Conservation (phyloP, 2,888 invertebrate genomes). For the Monochamus alternatus region DNA sequence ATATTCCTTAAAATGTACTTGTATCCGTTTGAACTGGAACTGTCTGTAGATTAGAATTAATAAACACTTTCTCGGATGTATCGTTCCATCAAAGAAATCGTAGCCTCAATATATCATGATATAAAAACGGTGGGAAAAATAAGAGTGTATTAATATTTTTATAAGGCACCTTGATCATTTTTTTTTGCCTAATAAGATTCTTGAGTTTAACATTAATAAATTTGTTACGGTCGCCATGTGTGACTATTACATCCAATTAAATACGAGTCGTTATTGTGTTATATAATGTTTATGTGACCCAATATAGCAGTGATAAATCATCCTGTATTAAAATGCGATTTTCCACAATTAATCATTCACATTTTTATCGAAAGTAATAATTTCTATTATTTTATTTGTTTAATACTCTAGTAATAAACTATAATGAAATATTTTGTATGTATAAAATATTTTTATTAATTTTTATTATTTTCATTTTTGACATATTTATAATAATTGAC, state of each 20-base stretch:
- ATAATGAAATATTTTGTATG: too few relatives aligned
- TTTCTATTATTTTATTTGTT: too few relatives aligned
- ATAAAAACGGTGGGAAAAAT: background rate
- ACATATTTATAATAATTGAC: too few relatives aligned
- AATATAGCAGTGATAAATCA: background rate
- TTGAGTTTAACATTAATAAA: background rate
- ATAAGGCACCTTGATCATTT: background rate
- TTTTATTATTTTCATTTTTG: too few relatives aligned
- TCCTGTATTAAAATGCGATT: background rate
- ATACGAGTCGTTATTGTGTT: background rate
- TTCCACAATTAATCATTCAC: background rate
- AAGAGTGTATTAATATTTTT: background rate
- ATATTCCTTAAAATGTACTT: too few relatives aligned
- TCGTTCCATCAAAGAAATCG: background rate
- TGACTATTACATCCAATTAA: background rate
- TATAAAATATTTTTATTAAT: too few relatives aligned
- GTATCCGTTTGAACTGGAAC: too few relatives aligned
- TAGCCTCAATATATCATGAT: too few relatives aligned
- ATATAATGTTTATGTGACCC: background rate
- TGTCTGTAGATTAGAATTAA: slow-evolving; percentile 2
- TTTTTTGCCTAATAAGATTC: background rate
- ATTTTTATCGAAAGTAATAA: too few relatives aligned
- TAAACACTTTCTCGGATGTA: slow-evolving; percentile 12
- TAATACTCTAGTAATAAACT: too few relatives aligned
- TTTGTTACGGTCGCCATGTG: background rate